Evolutionary conservation across 2,888 invertebrate species (phyloP).

Genomic region (Aphidoletes aphidimyza): DNA sequence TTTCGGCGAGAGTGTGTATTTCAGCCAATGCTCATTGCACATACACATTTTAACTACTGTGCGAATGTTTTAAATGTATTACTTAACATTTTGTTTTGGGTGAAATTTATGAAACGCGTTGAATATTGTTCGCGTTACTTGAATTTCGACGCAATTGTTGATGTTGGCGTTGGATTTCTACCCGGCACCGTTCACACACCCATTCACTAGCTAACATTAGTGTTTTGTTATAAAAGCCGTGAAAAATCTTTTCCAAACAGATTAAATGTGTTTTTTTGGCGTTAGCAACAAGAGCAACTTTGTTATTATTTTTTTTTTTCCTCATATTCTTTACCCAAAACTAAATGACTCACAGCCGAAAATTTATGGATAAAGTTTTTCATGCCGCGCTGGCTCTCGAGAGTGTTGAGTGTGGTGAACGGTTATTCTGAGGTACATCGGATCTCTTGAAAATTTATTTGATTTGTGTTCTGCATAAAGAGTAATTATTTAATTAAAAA

Average conservation of each 20-base stretch:
- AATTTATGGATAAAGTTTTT: constrained; percentile 57
- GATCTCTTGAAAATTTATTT: constrained; percentile 29
- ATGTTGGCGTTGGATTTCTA: background rate
- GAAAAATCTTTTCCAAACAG: constrained; percentile 39
- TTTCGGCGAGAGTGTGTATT: too few species aligned
- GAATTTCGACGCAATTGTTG: background rate
- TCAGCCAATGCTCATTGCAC: background rate
- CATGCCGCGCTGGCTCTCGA: background rate
- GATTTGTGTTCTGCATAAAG: constrained; percentile 5
- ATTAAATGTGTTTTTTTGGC: constrained; percentile 39
- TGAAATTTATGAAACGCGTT: constrained; percentile 36
- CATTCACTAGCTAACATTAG: background rate
- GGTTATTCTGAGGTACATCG: background rate
- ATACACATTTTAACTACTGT: background rate
- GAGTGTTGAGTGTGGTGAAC: too few species aligned
- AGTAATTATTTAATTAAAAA: constrained; percentile 25
- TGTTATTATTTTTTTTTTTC: background rate
- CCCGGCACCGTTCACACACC: background rate
- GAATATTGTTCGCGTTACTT: background rate
- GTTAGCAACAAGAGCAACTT: background rate
- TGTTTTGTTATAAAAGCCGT: constrained; percentile 21
- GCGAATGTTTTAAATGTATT: constrained; percentile 15
- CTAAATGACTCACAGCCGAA: background rate
- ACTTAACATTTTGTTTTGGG: constrained; percentile 5
- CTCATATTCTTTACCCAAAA: background rate